Evolutionary conservation across 2,888 invertebrate genomes (phyloP).

Genomic region (Ormyrus labotus): DNA sequence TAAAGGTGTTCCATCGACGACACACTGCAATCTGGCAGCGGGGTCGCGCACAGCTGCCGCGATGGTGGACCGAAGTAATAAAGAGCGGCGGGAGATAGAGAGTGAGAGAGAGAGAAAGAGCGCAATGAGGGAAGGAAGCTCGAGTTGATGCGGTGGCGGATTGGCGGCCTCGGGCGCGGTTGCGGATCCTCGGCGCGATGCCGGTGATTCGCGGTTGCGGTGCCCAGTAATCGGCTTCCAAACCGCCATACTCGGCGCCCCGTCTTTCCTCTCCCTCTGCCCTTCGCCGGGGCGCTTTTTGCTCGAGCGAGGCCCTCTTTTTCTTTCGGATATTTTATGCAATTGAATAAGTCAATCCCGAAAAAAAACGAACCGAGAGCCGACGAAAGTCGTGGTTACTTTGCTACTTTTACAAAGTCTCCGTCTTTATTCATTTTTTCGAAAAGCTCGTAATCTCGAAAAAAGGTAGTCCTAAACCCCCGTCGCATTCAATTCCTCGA

Average conservation of each 20-base stretch:
- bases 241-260: slow-evolving; percentile 69
- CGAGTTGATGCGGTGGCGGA: slow-evolving; percentile 67
- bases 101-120: slow-evolving; percentile 47
- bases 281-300: slow-evolving; percentile 46
- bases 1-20: slow-evolving; percentile 19
- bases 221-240: slow-evolving; percentile 74
- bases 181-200: slow-evolving; percentile 75
- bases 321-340: not conserved
- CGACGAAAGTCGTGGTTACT: not conserved
- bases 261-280: slow-evolving; percentile 57
- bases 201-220: slow-evolving; percentile 75
- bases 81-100: slow-evolving; percentile 44
- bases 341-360: not conserved
- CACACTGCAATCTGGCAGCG: slow-evolving; percentile 42
- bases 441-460: too few species aligned
- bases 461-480: too few species aligned
- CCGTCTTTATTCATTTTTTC: too few species aligned
- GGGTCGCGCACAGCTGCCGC: not conserved
- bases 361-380: not conserved
- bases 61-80: slow-evolving; percentile 43
- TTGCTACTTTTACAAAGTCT: too few species aligned
- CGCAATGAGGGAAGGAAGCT: slow-evolving; percentile 55
- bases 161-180: slow-evolving; percentile 75
- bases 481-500: too few species aligned
- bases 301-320: not conserved